These are phyloP conservation scores for Rhagoletis pomonella DNA, from an alignment of 1,140 invertebrate genomes.

Conservation along the genomic window DNA sequence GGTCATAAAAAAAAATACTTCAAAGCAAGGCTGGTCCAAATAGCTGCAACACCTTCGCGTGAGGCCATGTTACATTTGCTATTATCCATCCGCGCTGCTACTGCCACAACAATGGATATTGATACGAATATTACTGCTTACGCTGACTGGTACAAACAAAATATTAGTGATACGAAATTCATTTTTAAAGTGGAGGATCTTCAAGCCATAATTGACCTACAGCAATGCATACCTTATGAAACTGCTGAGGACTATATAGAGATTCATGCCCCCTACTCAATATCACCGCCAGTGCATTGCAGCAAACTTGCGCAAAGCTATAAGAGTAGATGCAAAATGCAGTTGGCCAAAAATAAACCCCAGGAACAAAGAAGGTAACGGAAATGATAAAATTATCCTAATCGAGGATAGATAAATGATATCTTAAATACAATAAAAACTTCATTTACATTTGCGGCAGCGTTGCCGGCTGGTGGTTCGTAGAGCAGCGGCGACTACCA, in stretches of 20 bases:
- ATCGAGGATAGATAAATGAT: conserved; percentile 54
- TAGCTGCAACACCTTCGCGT: conserved; percentile 59
- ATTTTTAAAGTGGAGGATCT: conserved; percentile 64
- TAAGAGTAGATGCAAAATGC: conserved; percentile 65
- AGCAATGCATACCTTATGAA: conserved; percentile 66
- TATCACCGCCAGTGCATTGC: conserved; percentile 63
- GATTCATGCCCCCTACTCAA: conserved; percentile 68
- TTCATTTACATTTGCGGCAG: too few relatives aligned
- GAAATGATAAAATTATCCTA: conserved; percentile 36
- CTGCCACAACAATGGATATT: conserved; percentile 64
- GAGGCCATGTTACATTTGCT: conserved; percentile 63
- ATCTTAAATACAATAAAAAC: background rate
- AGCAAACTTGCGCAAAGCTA: conserved; percentile 69
- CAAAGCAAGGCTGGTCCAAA: conserved; percentile 63
- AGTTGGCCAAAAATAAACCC: conserved; percentile 55
- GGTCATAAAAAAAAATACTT: conserved; percentile 62
- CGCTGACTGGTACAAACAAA: conserved; percentile 70
- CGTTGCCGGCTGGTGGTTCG: too few relatives aligned
- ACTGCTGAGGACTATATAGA: conserved; percentile 65
- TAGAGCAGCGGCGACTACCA: too few relatives aligned
- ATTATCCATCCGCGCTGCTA: conserved; percentile 64
- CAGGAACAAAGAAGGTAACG: background rate
- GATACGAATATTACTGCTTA: conserved; percentile 67
- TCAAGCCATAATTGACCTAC: conserved; percentile 61
- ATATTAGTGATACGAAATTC: conserved; percentile 70